Conservation (phyloP, 2,888 invertebrate genomes). For the Sepiola atlantica region DNA sequence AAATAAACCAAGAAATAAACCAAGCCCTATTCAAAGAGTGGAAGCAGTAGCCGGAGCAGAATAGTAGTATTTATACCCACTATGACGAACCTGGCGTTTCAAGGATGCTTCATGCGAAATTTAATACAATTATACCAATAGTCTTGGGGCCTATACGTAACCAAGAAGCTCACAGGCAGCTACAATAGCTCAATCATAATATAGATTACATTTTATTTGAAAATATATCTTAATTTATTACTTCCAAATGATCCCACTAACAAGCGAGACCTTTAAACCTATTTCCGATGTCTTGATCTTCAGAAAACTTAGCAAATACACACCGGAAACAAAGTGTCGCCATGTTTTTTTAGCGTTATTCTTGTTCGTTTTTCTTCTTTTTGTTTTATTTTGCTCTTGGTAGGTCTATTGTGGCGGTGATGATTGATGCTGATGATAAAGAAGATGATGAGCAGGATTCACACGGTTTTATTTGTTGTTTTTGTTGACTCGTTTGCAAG, state of each 20-base stretch:
- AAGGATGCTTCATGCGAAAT: too few relatives aligned
- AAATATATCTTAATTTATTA: background rate
- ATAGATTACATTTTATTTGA: background rate
- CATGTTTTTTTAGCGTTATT: background rate
- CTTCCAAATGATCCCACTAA: background rate
- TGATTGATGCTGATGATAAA: too few relatives aligned
- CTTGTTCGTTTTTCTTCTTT: background rate
- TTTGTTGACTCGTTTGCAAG: background rate
- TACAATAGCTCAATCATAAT: too few relatives aligned
- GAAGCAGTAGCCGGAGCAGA: too few relatives aligned
- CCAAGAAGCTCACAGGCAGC: too few relatives aligned
- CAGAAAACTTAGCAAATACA: background rate
- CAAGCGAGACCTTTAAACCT: background rate
- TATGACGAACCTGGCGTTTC: too few relatives aligned
- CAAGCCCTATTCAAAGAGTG: too few relatives aligned
- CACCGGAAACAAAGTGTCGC: background rate
- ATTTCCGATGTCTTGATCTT: background rate
- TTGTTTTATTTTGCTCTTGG: too few relatives aligned
- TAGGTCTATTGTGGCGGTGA: background rate
- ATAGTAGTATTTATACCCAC: too few relatives aligned
- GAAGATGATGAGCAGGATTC: background rate
- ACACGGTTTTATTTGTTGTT: background rate
- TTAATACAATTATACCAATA: too few relatives aligned
- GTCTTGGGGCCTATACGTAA: too few relatives aligned
- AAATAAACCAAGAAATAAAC: too few relatives aligned